These are phyloP conservation scores for Acrocyrtus sp. DNA, from an alignment of 2,888 invertebrate genomes.

Conservation along the genomic window DNA sequence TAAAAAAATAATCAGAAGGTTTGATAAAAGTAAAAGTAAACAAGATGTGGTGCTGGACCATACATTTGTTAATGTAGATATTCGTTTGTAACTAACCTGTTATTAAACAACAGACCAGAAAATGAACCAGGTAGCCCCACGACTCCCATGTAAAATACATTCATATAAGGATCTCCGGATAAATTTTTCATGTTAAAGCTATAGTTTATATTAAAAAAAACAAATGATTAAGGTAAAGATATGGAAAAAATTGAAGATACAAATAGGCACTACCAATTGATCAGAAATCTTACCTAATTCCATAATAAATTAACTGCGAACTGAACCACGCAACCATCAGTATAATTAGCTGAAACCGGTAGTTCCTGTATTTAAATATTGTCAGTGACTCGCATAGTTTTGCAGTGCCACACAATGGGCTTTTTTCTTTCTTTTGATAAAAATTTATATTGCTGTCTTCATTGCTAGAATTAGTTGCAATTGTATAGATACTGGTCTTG, in stretches of 20 bases:
- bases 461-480: background rate
- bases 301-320: slow-evolving; percentile 56
- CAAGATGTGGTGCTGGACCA: no score
- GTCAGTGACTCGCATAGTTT: slow-evolving; percentile 16
- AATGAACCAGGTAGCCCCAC: slow-evolving; percentile 52
- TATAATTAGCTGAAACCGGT: slow-evolving; percentile 41
- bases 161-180: slow-evolving; percentile 55
- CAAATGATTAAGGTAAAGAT: no score
- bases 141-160: slow-evolving; percentile 57
- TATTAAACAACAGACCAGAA: slow-evolving; percentile 53
- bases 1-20: slow-evolving; percentile 7
- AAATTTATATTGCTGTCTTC: background rate
- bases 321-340: slow-evolving; percentile 57
- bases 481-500: background rate
- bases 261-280: no score
- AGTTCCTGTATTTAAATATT: slow-evolving; percentile 31
- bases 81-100: slow-evolving; percentile 45
- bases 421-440: background rate
- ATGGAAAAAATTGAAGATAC: no score
- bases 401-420: background rate
- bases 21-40: no score
- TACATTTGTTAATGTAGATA: no score
- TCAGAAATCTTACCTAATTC: no score
- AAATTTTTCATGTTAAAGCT: slow-evolving; percentile 58
- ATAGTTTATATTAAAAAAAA: no score